These are phyloP conservation scores for Nysson spinosus DNA, from an alignment of 2,888 invertebrate species.

Conservation along the genomic window DNA sequence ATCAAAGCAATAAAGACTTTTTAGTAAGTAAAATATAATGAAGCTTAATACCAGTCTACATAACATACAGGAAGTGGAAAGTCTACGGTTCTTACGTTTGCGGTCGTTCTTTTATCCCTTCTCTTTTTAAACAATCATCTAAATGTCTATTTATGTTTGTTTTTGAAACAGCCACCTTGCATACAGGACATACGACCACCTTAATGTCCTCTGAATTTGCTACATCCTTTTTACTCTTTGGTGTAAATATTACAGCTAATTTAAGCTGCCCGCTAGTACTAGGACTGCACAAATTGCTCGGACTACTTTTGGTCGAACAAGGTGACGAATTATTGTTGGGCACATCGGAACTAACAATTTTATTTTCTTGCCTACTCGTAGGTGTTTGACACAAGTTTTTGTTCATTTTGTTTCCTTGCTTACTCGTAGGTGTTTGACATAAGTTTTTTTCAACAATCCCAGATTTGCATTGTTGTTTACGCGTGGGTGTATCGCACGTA, in stretches of 20 bases:
- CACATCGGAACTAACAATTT: neutral
- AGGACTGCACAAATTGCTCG: conserved; percentile 55
- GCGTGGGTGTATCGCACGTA: too few species aligned
- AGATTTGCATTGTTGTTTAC: too few species aligned
- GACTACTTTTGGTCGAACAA: neutral
- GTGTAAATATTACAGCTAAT: conserved; percentile 64
- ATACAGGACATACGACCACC: conserved; percentile 78
- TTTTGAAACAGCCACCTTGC: conserved; percentile 75
- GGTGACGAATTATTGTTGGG: conserved; percentile 19
- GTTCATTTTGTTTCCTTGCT: too few species aligned
- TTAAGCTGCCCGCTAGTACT: conserved; percentile 58
- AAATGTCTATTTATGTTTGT: conserved; percentile 78
- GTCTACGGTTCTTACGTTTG: conserved; percentile 41
- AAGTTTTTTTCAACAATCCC: too few species aligned
- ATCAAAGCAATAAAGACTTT: neutral
- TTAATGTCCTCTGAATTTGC: conserved; percentile 33
- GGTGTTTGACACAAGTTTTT: neutral
- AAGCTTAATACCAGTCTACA: conserved; percentile 3
- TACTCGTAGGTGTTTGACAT: too few species aligned
- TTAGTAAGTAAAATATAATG: neutral
- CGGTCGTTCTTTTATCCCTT: conserved; percentile 33
- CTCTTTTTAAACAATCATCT: conserved; percentile 77
- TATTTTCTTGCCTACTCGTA: conserved; percentile 1
- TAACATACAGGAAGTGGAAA: conserved; percentile 6
- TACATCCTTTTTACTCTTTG: conserved; percentile 56